Evolutionary conservation across 2,888 invertebrate species (phyloP).

Genomic region (Stratiomys singularior): DNA sequence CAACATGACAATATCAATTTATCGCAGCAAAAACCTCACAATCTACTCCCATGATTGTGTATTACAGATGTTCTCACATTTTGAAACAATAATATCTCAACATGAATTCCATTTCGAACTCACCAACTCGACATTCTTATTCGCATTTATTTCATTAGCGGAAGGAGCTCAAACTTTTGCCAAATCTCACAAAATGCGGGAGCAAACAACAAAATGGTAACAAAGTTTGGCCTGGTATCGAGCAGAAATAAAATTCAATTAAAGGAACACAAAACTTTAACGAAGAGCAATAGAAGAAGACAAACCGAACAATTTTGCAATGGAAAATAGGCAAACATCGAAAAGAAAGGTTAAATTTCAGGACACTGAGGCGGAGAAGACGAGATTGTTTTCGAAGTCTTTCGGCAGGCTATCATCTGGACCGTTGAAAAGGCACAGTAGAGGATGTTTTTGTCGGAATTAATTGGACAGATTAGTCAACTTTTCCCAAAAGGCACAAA

Average conservation of each 20-base stretch:
- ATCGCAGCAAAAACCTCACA: not conserved
- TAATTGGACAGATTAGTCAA: not conserved
- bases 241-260: constrained; percentile 15
- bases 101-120: not conserved
- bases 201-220: no score
- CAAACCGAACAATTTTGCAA: not conserved
- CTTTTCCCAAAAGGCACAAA: not conserved
- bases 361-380: not conserved
- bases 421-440: not conserved
- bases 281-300: not conserved
- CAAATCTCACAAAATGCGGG: not conserved
- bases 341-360: no score
- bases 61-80: constrained; percentile 8
- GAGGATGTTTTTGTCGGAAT: not conserved
- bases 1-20: not conserved
- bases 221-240: not conserved
- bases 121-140: not conserved
- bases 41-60: not conserved
- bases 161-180: not conserved
- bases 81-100: not conserved
- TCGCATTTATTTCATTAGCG: constrained; percentile 6
- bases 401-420: not conserved
- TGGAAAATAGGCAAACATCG: no score
- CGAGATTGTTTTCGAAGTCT: not conserved
- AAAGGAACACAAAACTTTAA: constrained; percentile 14